These are phyloP conservation scores for Echiichthys vipera DNA, from an alignment of 2,797 vertebrate species.

Conservation along the genomic window DNA sequence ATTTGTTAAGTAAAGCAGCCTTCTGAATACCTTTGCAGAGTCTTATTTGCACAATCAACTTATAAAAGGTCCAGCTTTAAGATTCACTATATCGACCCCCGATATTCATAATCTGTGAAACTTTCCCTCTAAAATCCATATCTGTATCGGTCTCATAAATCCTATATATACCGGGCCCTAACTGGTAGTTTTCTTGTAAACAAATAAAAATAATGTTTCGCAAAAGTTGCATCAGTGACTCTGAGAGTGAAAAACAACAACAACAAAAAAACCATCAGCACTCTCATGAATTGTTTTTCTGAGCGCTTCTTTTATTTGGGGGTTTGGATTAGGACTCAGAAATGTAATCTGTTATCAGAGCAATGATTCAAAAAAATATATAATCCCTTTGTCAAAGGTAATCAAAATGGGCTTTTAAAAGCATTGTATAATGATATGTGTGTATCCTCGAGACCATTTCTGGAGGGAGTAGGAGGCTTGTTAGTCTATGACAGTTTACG, in stretches of 20 bases:
- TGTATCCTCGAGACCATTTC: neutral
- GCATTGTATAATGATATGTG: constrained; percentile 33
- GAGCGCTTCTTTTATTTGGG: constrained; percentile 45
- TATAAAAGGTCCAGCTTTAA: too few species aligned
- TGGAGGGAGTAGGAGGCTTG: neutral
- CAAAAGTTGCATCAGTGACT: neutral
- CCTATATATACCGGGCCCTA: too few species aligned
- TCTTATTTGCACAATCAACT: too few species aligned
- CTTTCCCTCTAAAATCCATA: too few species aligned
- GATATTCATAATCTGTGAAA: too few species aligned
- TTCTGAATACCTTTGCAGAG: too few species aligned
- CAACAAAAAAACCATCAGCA: constrained; percentile 19
- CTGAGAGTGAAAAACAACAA: constrained; percentile 12
- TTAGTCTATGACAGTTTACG: constrained; percentile 4
- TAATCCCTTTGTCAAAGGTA: constrained; percentile 56
- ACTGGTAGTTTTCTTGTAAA: neutral
- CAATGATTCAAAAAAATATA: constrained; percentile 51
- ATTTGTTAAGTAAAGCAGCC: too few species aligned
- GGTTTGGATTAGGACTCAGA: constrained; percentile 60
- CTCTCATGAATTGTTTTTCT: constrained; percentile 47
- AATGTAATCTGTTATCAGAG: constrained; percentile 58
- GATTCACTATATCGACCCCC: too few species aligned
- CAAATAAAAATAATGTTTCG: neutral
- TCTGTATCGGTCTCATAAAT: too few species aligned
- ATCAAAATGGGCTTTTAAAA: constrained; percentile 66